Conservation (phyloP, 2,888 invertebrate species). For the Apotomis betuletana region DNA sequence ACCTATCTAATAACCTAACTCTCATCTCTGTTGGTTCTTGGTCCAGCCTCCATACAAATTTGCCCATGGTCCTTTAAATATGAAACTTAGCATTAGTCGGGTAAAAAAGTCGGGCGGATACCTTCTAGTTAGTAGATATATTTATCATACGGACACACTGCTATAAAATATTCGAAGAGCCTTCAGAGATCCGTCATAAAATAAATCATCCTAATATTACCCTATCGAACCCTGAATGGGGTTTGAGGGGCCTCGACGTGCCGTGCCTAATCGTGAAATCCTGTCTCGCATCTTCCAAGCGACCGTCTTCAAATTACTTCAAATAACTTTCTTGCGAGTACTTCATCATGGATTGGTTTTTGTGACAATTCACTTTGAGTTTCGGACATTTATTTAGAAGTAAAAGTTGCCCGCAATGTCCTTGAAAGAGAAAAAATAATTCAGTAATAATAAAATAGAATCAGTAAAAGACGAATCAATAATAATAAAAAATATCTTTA, state of each 20-base stretch:
- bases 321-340: conserved; percentile 1
- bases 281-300: conserved; percentile 25
- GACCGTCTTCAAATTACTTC: conserved; percentile 2
- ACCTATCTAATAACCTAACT: too few relatives aligned
- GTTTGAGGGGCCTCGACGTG: conserved; percentile 11
- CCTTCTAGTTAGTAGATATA: neutral
- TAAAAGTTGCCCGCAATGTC: too few relatives aligned
- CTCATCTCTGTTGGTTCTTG: too few relatives aligned
- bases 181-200: conserved; percentile 18
- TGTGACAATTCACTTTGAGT: neutral
- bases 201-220: conserved; percentile 22
- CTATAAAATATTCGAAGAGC: conserved; percentile 26
- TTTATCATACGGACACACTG: neutral
- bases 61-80: too few relatives aligned
- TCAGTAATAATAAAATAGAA: too few relatives aligned
- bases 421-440: too few relatives aligned
- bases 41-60: too few relatives aligned
- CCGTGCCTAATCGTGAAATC: conserved; percentile 38
- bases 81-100: too few relatives aligned
- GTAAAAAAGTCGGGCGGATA: too few relatives aligned
- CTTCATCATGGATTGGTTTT: neutral
- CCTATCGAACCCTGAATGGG: conserved; percentile 19
- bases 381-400: neutral
- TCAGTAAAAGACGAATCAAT: too few relatives aligned
- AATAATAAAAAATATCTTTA: too few relatives aligned